Conservation (phyloP, 2,113 vertebrate species). For the Sylvia atricapilla region DNA sequence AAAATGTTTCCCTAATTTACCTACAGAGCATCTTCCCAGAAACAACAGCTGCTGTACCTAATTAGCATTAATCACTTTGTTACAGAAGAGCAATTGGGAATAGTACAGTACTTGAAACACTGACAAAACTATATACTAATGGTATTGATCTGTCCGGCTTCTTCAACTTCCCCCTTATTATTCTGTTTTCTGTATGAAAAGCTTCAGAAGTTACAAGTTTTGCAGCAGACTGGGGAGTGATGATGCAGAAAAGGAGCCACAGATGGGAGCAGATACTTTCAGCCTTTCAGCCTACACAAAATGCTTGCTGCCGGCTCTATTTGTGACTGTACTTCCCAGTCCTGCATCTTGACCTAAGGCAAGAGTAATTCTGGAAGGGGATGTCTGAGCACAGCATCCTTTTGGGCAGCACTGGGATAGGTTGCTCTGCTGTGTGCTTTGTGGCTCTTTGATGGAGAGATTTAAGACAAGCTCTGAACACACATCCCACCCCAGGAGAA, state of each 20-base stretch:
- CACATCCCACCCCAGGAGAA: not conserved
- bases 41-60: conserved; percentile 54
- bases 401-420: not conserved
- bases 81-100: conserved; percentile 17
- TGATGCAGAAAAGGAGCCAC: not conserved
- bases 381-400: not conserved
- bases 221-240: not conserved
- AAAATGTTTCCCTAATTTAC: conserved; percentile 25
- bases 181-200: not conserved
- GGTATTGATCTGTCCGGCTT: conserved; percentile 21
- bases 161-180: not conserved
- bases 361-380: not conserved
- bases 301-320: not conserved
- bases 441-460: accelerated
- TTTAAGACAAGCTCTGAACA: not conserved
- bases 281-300: not conserved
- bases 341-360: not conserved
- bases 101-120: conserved; percentile 6
- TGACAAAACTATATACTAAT: conserved; percentile 38
- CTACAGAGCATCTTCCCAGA: conserved; percentile 13
- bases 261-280: accelerated
- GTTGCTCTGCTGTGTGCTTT: not conserved
- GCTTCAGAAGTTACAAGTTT: not conserved
- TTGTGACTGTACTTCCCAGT: not conserved
- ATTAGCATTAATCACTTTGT: conserved; percentile 51